Evolutionary conservation across 2,113 vertebrate genomes (phyloP).

Genomic region (Cariama cristata): DNA sequence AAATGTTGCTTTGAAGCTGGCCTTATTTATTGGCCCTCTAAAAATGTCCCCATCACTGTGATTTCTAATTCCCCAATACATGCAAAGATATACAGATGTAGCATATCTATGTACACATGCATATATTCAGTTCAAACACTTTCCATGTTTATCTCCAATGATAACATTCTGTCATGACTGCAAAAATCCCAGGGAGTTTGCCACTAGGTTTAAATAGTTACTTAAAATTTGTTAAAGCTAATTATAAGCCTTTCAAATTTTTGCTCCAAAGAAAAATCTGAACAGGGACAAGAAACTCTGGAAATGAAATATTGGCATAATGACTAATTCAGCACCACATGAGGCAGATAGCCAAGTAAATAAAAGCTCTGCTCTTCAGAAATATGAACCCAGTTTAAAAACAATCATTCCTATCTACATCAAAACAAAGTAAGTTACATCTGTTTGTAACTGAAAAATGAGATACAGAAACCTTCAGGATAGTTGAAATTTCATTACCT

Average conservation of each 20-base stretch:
- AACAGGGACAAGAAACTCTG: neutral
- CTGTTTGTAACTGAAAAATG: neutral
- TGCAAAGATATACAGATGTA: neutral
- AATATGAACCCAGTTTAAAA: slow-evolving; percentile 77
- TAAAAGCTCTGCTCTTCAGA: slow-evolving; percentile 47
- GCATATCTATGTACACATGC: fast-evolving
- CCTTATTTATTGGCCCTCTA: neutral
- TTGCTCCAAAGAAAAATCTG: neutral
- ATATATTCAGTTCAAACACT: neutral
- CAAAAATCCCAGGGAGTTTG: neutral
- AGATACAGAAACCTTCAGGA: neutral
- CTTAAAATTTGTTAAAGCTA: neutral
- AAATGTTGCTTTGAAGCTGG: neutral
- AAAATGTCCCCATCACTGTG: neutral
- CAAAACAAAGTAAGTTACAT: slow-evolving; percentile 41
- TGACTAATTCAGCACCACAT: slow-evolving; percentile 27
- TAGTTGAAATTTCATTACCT: neutral
- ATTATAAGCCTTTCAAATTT: neutral
- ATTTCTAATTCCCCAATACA: neutral
- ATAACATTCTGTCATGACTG: neutral
- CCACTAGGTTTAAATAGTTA: neutral
- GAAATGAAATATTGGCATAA: neutral
- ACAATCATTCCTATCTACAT: slow-evolving; percentile 68
- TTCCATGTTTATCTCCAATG: neutral
- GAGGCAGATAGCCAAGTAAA: neutral